These are phyloP conservation scores for Pollicipes pollicipes DNA, from an alignment of 1,140 invertebrate genomes.

Conservation along the genomic window DNA sequence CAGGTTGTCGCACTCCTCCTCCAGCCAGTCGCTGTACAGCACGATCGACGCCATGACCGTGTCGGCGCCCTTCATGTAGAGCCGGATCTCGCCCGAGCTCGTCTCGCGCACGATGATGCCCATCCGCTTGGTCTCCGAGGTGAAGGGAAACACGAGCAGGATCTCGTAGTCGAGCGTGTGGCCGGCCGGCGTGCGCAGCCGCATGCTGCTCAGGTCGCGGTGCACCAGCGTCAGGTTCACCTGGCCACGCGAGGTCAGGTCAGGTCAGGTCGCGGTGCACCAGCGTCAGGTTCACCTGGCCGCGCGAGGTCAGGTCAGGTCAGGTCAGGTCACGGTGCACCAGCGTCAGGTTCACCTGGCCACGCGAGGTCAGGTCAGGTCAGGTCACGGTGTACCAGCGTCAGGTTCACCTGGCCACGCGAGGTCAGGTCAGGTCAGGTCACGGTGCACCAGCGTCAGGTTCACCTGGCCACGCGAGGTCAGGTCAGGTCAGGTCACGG, in stretches of 20 bases:
- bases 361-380: too few relatives aligned
- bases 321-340: too few relatives aligned
- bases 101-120: constrained; percentile 70
- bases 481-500: too few relatives aligned
- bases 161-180: constrained; percentile 62
- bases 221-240: constrained; percentile 43
- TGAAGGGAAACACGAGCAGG: constrained; percentile 93
- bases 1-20: constrained; percentile 89
- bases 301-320: too few relatives aligned
- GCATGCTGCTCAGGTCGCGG: constrained; percentile 58
- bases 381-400: too few relatives aligned
- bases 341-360: too few relatives aligned
- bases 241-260: background rate
- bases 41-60: constrained; percentile 85
- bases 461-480: too few relatives aligned
- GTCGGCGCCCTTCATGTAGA: constrained; percentile 96
- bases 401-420: too few relatives aligned
- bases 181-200: constrained; percentile 52
- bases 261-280: too few relatives aligned
- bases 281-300: too few relatives aligned
- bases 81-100: constrained; percentile 68
- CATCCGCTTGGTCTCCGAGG: constrained; percentile 96
- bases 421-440: too few relatives aligned
- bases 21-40: constrained; percentile 89
- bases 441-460: too few relatives aligned